A percentile compares a stretch with the other conserved stretches of the same genome.
These are phyloP conservation scores for Poecilia gillii DNA, from an alignment of 2,797 vertebrate species.

Conservation along the genomic window DNA sequence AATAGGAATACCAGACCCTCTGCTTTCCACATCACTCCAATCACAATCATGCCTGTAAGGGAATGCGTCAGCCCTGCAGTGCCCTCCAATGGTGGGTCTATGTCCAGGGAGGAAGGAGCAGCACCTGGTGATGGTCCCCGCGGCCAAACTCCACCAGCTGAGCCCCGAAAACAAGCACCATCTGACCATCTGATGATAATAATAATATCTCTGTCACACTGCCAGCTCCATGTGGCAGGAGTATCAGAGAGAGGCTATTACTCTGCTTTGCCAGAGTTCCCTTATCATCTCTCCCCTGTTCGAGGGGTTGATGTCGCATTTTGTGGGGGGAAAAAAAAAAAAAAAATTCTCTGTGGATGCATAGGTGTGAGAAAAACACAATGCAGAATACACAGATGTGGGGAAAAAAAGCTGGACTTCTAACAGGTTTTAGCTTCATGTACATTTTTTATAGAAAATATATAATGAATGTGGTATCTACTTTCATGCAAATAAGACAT, in stretches of 20 bases:
- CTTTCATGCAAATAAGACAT: not conserved
- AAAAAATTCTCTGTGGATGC: constrained; percentile 7
- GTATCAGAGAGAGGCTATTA: constrained; percentile 50
- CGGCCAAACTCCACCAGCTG: constrained; percentile 77
- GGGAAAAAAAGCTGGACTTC: too few relatives aligned
- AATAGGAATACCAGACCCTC: constrained; percentile 4
- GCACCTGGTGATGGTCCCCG: constrained; percentile 70
- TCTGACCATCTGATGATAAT: constrained; percentile 78
- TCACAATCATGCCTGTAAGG: constrained; percentile 22
- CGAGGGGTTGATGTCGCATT: constrained; percentile 19
- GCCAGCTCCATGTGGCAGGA: constrained; percentile 67
- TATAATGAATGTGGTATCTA: not conserved
- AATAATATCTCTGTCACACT: constrained; percentile 65
- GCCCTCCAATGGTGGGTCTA: constrained; percentile 70
- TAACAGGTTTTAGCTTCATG: not conserved
- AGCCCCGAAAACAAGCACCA: constrained; percentile 77
- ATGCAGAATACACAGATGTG: not conserved
- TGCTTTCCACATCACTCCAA: constrained; percentile 30
- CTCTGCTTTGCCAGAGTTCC: constrained; percentile 41
- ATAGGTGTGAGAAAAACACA: not conserved
- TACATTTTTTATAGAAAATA: not conserved
- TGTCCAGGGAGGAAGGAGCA: constrained; percentile 54
- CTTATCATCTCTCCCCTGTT: constrained; percentile 35
- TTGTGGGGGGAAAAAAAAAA: constrained; percentile 2
- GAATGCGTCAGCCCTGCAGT: constrained; percentile 61